Conservation (phyloP, 2,113 vertebrate genomes). For the Oreochromis tanganicae region DNA sequence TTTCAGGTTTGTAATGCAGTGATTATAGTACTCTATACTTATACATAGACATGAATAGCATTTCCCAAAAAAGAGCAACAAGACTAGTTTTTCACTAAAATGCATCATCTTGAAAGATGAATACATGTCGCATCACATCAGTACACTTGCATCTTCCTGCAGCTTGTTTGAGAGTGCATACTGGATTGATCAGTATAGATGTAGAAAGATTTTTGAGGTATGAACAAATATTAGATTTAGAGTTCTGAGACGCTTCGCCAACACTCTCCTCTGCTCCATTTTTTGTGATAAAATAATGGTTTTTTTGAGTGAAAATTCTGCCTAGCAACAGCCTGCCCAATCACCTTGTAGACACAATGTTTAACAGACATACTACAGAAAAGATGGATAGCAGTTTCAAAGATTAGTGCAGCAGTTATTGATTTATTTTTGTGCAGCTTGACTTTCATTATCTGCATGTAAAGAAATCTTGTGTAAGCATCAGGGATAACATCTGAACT, state of each 20-base stretch:
- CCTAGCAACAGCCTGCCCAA: constrained; percentile 25
- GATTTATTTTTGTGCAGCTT: background rate
- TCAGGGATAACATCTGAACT: background rate
- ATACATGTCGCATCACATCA: background rate
- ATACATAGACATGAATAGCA: background rate
- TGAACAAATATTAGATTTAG: background rate
- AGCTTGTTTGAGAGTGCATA: background rate
- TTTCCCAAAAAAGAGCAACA: background rate
- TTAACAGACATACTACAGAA: background rate
- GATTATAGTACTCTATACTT: background rate
- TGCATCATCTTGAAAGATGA: background rate
- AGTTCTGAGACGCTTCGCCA: background rate
- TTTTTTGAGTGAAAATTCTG: background rate
- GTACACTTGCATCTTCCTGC: background rate
- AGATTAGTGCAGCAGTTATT: background rate
- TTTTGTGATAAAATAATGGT: background rate
- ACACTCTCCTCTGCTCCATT: background rate
- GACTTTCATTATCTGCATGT: background rate
- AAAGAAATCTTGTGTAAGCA: background rate
- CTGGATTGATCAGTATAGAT: background rate
- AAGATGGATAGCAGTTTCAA: background rate
- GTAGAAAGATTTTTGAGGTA: background rate
- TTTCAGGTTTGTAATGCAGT: background rate
- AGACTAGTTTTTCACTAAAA: background rate
- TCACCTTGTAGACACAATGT: background rate